A percentile compares a stretch with the other conserved stretches of the same genome.
phyloP scores from a whole-genome alignment of 2,797 vertebrate genomes.

The Poecilia wingei region DNA sequence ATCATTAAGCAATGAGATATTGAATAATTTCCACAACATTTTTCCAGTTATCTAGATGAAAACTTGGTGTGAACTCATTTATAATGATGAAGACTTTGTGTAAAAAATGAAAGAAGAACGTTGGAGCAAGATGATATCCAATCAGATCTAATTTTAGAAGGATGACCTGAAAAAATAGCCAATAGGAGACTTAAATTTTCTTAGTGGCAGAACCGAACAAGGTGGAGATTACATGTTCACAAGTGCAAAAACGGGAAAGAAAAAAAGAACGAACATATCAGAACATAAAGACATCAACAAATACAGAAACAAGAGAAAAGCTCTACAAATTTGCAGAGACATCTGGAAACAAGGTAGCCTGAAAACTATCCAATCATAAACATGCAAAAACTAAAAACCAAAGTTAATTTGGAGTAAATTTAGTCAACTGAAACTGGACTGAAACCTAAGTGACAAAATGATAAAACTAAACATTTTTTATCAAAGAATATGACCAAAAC shows the following conservation, averaged over 20 bases:
- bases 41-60: not conserved
- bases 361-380: not conserved
- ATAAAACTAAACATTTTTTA: too few species aligned
- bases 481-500: not conserved
- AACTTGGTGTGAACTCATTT: not conserved
- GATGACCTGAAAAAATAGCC: not conserved
- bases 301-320: not conserved
- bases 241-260: not conserved
- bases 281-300: not conserved
- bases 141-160: not conserved
- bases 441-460: not conserved
- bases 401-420: not conserved
- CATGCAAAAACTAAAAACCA: not conserved
- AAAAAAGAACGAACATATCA: not conserved
- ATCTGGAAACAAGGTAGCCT: not conserved
- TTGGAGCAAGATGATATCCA: not conserved
- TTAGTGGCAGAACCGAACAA: not conserved
- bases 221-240: not conserved
- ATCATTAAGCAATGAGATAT: not conserved
- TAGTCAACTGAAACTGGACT: not conserved
- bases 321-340: not conserved
- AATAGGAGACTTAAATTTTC: not conserved
- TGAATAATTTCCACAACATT: not conserved
- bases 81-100: not conserved
- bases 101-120: not conserved